These are phyloP conservation scores for Drosophila kuntzei DNA, from an alignment of 2,888 invertebrate genomes.

Conservation along the genomic window DNA sequence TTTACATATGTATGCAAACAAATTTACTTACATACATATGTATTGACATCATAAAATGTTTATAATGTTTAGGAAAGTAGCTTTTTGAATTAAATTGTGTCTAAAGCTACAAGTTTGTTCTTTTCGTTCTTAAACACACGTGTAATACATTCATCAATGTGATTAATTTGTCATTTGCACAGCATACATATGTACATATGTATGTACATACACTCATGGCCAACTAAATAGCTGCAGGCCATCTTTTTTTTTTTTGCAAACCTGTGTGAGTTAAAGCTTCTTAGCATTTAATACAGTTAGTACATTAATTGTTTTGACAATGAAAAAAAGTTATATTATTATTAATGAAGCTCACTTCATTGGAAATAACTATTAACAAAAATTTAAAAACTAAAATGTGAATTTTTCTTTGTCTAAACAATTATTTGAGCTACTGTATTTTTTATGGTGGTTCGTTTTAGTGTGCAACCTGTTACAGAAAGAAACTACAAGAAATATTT, in stretches of 20 bases:
- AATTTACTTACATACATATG: no score
- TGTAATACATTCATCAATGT: slow-evolving; percentile 1
- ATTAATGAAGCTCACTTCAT: no score
- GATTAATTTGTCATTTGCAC: background rate
- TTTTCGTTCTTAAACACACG: slow-evolving; percentile 1
- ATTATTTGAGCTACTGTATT: no score
- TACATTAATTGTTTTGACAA: background rate
- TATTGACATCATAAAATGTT: no score
- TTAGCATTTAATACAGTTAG: background rate
- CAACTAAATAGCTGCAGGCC: background rate
- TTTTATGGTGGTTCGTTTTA: no score
- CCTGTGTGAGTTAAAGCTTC: background rate
- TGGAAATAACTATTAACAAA: no score
- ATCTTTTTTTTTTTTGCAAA: background rate
- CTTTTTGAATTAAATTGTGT: background rate
- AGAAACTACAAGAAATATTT: no score
- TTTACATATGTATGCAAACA: slow-evolving; percentile 1
- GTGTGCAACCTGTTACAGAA: no score
- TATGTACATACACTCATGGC: background rate
- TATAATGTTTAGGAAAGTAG: no score
- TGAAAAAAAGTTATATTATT: no score
- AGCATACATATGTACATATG: background rate
- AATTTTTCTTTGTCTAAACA: no score
- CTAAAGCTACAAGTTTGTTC: background rate
- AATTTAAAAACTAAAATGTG: no score